A percentile compares a stretch with the other conserved stretches of the same genome.
phyloP scores from a whole-genome alignment of 2,113 vertebrate species.

The Manacus vitellinus region DNA sequence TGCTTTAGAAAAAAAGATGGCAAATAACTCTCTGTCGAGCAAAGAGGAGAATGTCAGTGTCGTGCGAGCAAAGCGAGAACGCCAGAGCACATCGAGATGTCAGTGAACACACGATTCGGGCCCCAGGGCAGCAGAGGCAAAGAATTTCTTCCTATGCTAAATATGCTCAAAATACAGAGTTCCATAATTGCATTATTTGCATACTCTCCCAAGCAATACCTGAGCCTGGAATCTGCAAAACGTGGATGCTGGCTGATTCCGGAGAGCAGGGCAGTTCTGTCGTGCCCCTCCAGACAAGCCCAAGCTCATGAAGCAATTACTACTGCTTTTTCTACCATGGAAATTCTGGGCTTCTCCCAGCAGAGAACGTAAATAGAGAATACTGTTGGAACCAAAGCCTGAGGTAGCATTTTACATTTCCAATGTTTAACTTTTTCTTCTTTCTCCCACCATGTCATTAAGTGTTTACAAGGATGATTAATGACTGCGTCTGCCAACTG shows the following conservation, averaged over 20 bases:
- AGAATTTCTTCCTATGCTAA: not conserved
- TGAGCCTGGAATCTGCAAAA: no score
- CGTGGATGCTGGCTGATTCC: no score
- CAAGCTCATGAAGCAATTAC: not conserved
- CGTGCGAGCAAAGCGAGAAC: not conserved
- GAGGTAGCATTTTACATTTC: constrained; percentile 9
- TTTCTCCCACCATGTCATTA: constrained; percentile 36
- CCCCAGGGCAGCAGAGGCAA: not conserved
- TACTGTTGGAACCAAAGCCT: not conserved
- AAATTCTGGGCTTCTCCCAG: not conserved
- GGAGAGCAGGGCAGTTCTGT: not conserved
- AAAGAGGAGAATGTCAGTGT: not conserved
- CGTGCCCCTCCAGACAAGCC: not conserved
- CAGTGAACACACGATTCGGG: fast-evolving
- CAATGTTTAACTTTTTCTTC: constrained; percentile 45
- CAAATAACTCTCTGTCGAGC: not conserved
- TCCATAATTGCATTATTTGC: not conserved
- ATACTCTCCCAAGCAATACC: not conserved
- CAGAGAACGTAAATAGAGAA: not conserved
- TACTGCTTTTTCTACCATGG: not conserved
- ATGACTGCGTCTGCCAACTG: constrained; percentile 51
- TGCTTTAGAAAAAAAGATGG: not conserved
- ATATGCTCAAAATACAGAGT: not conserved
- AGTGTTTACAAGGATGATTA: constrained; percentile 66
- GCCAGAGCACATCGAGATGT: not conserved